Evolutionary conservation across 2,113 vertebrate genomes (phyloP).

Genomic region (Australoheros scitulus): DNA sequence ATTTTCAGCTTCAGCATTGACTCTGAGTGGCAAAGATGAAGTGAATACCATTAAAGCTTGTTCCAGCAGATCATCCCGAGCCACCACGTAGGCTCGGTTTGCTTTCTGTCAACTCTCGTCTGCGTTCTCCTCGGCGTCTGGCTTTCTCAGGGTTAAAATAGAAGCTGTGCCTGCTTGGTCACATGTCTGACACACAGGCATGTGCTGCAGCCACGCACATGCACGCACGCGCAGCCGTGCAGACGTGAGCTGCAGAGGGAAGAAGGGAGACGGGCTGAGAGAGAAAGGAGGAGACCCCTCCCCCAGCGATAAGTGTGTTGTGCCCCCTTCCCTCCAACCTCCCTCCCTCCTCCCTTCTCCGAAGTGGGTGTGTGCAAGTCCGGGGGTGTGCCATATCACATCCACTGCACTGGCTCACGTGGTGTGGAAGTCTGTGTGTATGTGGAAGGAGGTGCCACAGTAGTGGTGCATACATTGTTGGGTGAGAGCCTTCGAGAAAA

Average conservation of each 20-base stretch:
- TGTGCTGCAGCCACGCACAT: conserved; percentile 61
- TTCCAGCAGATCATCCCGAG: neutral
- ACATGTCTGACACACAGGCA: conserved; percentile 76
- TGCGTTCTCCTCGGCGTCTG: neutral
- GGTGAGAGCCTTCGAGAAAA: conserved; percentile 1
- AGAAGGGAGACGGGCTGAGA: neutral
- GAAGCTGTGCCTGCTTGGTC: conserved; percentile 73
- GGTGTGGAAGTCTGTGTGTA: conserved; percentile 32
- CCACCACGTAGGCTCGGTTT: neutral
- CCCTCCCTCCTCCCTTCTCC: conserved; percentile 21
- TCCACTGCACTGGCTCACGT: conserved; percentile 62
- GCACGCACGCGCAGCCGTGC: conserved; percentile 53
- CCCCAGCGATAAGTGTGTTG: conserved; percentile 36
- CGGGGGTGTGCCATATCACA: conserved; percentile 77
- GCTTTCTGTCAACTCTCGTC: neutral
- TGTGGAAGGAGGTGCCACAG: conserved; percentile 2
- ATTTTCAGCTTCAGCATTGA: neutral
- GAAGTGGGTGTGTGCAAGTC: conserved; percentile 57
- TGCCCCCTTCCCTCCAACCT: neutral
- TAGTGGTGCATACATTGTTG: neutral
- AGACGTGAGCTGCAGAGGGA: conserved; percentile 48
- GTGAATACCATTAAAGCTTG: neutral
- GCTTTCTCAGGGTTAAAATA: conserved; percentile 77
- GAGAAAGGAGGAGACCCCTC: conserved; percentile 28
- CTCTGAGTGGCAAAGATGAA: neutral